These are phyloP conservation scores for Teinopalpus imperialis DNA, from an alignment of 2,888 invertebrate species.

Conservation along the genomic window DNA sequence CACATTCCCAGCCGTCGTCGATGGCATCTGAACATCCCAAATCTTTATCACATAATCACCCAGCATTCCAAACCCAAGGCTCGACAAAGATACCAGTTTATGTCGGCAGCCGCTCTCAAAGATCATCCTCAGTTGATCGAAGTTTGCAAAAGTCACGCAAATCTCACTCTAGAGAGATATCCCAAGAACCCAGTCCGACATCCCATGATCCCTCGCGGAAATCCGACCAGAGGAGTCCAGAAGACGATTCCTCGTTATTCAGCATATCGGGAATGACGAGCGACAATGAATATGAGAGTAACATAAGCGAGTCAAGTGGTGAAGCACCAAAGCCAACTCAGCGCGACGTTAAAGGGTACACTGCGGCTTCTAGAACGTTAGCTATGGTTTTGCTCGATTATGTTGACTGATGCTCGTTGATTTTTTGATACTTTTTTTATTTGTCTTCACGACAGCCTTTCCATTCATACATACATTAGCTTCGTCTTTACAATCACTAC, in stretches of 20 bases:
- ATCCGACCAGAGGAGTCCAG: conserved; percentile 78
- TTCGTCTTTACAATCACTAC: conserved; percentile 19
- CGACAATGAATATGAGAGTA: conserved; percentile 81
- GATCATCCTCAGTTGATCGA: conserved; percentile 76
- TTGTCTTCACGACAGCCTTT: conserved; percentile 37
- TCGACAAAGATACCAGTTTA: conserved; percentile 89
- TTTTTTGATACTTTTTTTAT: conserved; percentile 41
- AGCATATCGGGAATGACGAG: conserved; percentile 82
- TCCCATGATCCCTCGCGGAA: conserved; percentile 74
- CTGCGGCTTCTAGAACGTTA: conserved; percentile 74
- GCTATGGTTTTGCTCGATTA: conserved; percentile 66
- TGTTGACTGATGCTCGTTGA: conserved; percentile 66
- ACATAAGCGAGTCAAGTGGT: conserved; percentile 78
- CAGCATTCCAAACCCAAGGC: conserved; percentile 82
- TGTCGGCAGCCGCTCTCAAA: conserved; percentile 83
- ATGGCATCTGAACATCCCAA: conserved; percentile 74
- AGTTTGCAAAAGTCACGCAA: conserved; percentile 53
- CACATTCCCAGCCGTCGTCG: conserved; percentile 80
- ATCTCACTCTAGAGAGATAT: conserved; percentile 64
- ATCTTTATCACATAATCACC: conserved; percentile 77
- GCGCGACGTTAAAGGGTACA: conserved; percentile 77
- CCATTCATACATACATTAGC: conserved; percentile 31
- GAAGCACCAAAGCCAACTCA: conserved; percentile 73
- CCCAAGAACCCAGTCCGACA: conserved; percentile 73
- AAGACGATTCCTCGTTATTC: conserved; percentile 80